Conservation (phyloP, 2,888 invertebrate genomes). For the Phrixothrix hirtus region DNA sequence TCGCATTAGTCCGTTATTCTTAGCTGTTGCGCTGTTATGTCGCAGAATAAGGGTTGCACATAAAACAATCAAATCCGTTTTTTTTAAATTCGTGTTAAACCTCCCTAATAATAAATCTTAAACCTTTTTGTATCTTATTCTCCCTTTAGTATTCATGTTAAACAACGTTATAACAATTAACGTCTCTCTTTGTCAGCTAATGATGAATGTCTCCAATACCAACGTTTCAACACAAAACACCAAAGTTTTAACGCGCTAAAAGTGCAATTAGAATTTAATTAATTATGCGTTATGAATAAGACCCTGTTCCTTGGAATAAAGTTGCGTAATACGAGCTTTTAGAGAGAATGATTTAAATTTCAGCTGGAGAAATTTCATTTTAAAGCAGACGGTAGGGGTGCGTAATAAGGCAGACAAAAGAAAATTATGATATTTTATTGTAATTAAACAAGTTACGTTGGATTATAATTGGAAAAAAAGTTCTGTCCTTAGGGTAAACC, state of each 20-base stretch:
- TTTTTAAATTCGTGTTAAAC: no score
- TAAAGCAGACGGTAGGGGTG: conserved; percentile 22
- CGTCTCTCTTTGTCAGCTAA: conserved; percentile 56
- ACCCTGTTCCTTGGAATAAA: conserved; percentile 34
- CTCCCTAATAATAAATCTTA: conserved; percentile 29
- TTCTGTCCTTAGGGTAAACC: conserved; percentile 12
- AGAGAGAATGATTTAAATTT: conserved; percentile 41
- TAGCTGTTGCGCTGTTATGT: no score
- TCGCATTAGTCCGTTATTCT: no score
- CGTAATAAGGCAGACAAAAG: conserved; percentile 25
- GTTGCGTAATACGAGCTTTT: conserved; percentile 35
- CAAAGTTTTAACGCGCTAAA: conserved; percentile 52
- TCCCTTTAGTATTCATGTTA: conserved; percentile 26
- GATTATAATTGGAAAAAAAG: conserved; percentile 1
- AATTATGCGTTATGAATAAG: conserved; percentile 56
- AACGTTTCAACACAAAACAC: conserved; percentile 51
- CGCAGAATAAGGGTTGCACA: no score
- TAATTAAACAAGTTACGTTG: conserved; percentile 24
- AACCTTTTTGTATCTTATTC: conserved; percentile 26
- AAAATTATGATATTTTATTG: conserved; percentile 31
- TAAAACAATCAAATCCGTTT: no score
- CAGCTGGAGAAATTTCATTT: conserved; percentile 39
- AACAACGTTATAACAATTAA: conserved; percentile 46
- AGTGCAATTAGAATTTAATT: conserved; percentile 58
- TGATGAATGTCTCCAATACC: conserved; percentile 56